phyloP scores from a whole-genome alignment of 2,113 vertebrate genomes.

The Nanorana parkeri region DNA sequence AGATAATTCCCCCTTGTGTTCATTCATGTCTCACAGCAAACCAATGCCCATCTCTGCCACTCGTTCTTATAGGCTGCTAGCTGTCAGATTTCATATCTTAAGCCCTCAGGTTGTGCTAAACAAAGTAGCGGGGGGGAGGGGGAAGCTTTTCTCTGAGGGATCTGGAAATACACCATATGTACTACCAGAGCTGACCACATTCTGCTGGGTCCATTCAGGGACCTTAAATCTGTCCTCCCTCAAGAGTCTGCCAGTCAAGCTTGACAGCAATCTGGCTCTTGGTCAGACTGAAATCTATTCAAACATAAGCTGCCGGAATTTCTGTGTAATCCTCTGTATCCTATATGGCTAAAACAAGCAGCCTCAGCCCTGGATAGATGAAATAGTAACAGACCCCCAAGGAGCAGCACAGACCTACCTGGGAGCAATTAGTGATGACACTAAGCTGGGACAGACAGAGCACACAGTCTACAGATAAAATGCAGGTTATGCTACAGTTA shows the following conservation, averaged over 20 bases:
- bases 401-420: neutral
- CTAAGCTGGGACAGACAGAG: neutral
- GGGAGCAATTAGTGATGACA: conserved; percentile 32
- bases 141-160: neutral
- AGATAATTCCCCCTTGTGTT: neutral
- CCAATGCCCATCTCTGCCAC: neutral
- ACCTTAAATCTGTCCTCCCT: neutral
- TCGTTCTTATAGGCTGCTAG: conserved; percentile 1
- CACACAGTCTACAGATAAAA: neutral
- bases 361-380: fast-evolving
- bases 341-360: neutral
- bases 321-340: neutral
- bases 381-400: conserved; percentile 18
- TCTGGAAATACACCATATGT: neutral
- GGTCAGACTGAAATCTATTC: neutral
- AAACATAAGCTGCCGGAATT: neutral
- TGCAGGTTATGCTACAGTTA: conserved; percentile 3
- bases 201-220: neutral
- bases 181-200: neutral
- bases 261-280: neutral
- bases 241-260: conserved; percentile 11
- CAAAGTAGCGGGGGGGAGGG: neutral
- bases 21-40: neutral
- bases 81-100: conserved; percentile 24
- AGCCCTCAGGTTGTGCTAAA: conserved; percentile 19